Conservation (phyloP, 2,113 vertebrate genomes). For the Climacteris rufus region DNA sequence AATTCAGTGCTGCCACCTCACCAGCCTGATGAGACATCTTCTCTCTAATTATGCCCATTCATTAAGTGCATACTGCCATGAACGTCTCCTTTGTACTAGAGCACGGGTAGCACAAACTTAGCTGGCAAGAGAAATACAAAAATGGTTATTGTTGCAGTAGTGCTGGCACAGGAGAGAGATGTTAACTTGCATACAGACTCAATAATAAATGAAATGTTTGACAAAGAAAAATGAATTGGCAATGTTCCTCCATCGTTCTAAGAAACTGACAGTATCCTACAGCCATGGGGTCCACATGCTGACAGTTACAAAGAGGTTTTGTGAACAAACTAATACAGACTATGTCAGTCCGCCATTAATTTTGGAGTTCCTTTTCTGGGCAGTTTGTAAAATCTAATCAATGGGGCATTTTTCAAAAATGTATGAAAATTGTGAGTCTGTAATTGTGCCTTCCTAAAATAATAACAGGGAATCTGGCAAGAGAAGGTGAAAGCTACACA, state of each 20-base stretch:
- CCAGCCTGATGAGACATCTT: slow-evolving; percentile 58
- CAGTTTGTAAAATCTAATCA: slow-evolving; percentile 63
- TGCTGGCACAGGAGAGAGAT: slow-evolving; percentile 61
- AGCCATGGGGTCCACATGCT: slow-evolving; percentile 38
- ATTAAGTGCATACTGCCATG: slow-evolving; percentile 21
- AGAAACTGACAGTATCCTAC: slow-evolving; percentile 61
- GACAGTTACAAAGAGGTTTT: slow-evolving; percentile 71
- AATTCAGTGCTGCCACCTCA: slow-evolving; percentile 39
- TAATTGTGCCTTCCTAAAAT: slow-evolving; percentile 36
- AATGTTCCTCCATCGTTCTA: slow-evolving; percentile 64
- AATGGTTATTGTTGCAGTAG: slow-evolving; percentile 20
- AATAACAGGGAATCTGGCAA: not conserved
- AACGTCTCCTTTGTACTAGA: slow-evolving; percentile 6
- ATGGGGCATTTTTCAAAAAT: slow-evolving; percentile 7
- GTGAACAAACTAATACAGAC: slow-evolving; percentile 65
- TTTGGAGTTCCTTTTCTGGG: slow-evolving; percentile 52
- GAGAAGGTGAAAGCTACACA: not conserved
- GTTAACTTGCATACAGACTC: slow-evolving; percentile 64
- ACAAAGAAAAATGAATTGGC: slow-evolving; percentile 72
- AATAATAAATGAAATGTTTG: slow-evolving; percentile 72
- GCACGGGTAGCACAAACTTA: slow-evolving; percentile 54
- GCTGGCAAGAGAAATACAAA: slow-evolving; percentile 40
- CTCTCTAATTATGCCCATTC: slow-evolving; percentile 67
- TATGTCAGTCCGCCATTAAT: slow-evolving; percentile 61
- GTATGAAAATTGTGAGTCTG: slow-evolving; percentile 4